Percentiles rank a stretch among this genome's conserved stretches.
Conservation (phyloP, 1,140 invertebrate species). For the Brachionus rotundiformis region DNA sequence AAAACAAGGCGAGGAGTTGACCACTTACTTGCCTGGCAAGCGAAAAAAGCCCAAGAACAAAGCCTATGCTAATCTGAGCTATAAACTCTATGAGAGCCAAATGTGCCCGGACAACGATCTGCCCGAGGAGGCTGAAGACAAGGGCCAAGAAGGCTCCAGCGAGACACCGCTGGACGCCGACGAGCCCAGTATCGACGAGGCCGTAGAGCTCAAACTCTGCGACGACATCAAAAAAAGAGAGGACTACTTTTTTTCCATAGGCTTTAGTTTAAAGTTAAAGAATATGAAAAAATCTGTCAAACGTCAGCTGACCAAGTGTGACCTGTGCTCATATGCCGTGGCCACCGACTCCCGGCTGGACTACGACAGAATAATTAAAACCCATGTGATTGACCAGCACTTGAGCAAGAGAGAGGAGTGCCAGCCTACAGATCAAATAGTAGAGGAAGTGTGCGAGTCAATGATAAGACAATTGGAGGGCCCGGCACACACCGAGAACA, state of each 20-base stretch:
- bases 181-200: not conserved
- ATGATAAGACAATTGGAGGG: not conserved
- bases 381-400: not conserved
- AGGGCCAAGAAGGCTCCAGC: not conserved
- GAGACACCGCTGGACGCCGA: not conserved
- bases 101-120: not conserved
- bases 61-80: not conserved
- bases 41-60: slow-evolving; percentile 33
- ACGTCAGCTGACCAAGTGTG: slow-evolving; percentile 26
- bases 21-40: slow-evolving; percentile 16
- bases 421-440: not conserved
- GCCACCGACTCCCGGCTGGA: not conserved
- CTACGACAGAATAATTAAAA: not conserved
- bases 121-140: not conserved
- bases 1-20: slow-evolving; percentile 36
- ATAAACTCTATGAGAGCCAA: not conserved
- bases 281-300: slow-evolving; percentile 5
- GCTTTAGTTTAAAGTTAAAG: slow-evolving; percentile 1
- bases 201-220: not conserved
- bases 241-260: slow-evolving; percentile 30
- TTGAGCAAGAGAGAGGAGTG: not conserved
- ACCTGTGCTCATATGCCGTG: slow-evolving; percentile 2
- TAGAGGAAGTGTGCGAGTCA: not conserved
- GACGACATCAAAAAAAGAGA: slow-evolving; percentile 1
- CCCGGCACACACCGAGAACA: not conserved